These are phyloP conservation scores for Amphiura filiformis DNA, from an alignment of 35 echinoderm and acorn worm genomes.

Conservation along the genomic window DNA sequence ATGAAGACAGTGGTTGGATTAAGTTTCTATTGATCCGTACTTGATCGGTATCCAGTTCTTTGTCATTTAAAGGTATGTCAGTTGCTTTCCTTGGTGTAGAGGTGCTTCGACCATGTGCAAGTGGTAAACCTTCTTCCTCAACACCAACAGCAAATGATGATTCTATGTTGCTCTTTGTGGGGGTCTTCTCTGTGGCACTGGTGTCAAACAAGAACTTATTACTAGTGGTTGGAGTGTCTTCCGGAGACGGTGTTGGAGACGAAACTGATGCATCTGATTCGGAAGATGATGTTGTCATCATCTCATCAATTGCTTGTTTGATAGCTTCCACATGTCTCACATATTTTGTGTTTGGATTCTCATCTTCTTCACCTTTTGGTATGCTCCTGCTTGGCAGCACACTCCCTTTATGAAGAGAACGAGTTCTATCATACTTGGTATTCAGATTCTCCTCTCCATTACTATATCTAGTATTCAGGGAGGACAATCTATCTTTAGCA, in stretches of 20 bases:
- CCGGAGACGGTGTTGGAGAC: neutral
- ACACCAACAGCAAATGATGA: neutral
- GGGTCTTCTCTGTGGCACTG: neutral
- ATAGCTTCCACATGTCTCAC: neutral
- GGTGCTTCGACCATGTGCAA: neutral
- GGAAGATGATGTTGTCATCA: neutral
- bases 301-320: neutral
- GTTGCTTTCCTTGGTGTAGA: neutral
- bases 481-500: no score
- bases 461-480: no score
- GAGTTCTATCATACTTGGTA: no score
- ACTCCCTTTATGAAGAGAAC: no score
- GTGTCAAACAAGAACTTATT: neutral
- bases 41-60: neutral
- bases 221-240: neutral
- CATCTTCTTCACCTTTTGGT: no score
- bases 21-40: neutral
- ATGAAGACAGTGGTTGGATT: neutral
- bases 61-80: neutral
- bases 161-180: neutral
- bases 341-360: neutral
- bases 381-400: no score
- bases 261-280: neutral
- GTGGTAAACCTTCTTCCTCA: neutral
- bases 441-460: no score